Evolutionary conservation across 2,888 invertebrate genomes (phyloP).

Genomic region (Hofmannophila pseudospretella): DNA sequence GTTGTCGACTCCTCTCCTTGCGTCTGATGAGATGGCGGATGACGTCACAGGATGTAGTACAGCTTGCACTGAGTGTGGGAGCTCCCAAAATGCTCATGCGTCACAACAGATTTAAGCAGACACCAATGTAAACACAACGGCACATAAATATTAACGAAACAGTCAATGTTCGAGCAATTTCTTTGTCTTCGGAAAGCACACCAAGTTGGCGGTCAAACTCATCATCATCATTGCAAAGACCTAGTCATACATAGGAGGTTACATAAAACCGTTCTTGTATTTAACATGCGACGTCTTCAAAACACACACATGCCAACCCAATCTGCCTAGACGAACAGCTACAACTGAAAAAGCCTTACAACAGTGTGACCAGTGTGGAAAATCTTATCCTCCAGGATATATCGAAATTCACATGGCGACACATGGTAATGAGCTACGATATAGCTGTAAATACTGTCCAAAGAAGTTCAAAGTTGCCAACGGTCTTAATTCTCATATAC

Average conservation of each 20-base stretch:
- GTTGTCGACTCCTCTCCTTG: too few relatives aligned
- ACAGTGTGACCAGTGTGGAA: constrained; percentile 72
- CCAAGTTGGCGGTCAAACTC: too few relatives aligned
- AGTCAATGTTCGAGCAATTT: too few relatives aligned
- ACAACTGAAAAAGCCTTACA: constrained; percentile 41
- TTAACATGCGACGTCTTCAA: constrained; percentile 53
- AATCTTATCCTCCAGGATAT: constrained; percentile 68
- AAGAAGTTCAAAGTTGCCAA: constrained; percentile 71
- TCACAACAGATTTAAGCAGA: too few relatives aligned
- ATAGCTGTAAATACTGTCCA: constrained; percentile 67
- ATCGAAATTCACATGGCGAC: constrained; percentile 68
- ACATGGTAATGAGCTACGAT: constrained; percentile 55
- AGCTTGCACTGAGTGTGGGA: too few relatives aligned
- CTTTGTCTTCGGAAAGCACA: too few relatives aligned
- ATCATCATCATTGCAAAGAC: constrained; percentile 60
- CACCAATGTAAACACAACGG: too few relatives aligned
- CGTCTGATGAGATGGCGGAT: too few relatives aligned
- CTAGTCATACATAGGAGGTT: constrained; percentile 60
- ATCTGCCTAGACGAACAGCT: constrained; percentile 34
- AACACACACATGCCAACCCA: constrained; percentile 53
- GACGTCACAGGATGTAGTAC: too few relatives aligned
- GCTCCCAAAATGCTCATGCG: too few relatives aligned
- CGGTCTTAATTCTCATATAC: constrained; percentile 60
- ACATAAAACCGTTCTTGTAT: constrained; percentile 65
- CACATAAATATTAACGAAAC: too few relatives aligned